Conservation (phyloP, 2,888 invertebrate genomes). For the Lordiphosa andalusiaca region DNA sequence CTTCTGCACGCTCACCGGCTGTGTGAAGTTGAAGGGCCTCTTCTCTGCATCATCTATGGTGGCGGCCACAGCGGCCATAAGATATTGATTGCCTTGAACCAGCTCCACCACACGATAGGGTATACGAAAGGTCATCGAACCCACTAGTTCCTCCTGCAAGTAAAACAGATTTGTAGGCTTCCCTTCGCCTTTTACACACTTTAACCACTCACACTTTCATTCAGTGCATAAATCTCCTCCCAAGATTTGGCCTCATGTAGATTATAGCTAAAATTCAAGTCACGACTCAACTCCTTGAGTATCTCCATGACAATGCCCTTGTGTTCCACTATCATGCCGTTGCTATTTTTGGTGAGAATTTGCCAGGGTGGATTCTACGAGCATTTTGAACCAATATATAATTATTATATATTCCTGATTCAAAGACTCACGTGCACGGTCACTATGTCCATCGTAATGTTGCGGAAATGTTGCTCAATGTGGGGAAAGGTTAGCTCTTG, state of each 20-base stretch:
- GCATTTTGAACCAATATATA: constrained; percentile 54
- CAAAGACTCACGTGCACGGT: constrained; percentile 87
- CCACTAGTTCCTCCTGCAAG: constrained; percentile 63
- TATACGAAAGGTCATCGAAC: constrained; percentile 73
- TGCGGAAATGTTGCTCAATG: constrained; percentile 88
- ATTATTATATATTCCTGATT: constrained; percentile 52
- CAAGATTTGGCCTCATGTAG: constrained; percentile 63
- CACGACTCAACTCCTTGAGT: constrained; percentile 86
- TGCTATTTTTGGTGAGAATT: constrained; percentile 83
- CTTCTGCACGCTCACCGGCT: constrained; percentile 88
- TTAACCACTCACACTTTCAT: constrained; percentile 64
- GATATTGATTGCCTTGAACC: constrained; percentile 71
- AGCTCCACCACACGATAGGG: constrained; percentile 71
- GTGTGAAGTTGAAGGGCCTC: constrained; percentile 87
- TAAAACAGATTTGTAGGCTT: not conserved
- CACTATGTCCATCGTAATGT: constrained; percentile 86
- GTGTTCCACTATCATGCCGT: constrained; percentile 81
- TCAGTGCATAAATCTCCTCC: constrained; percentile 49
- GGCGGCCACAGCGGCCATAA: constrained; percentile 78
- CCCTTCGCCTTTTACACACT: not conserved
- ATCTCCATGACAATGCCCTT: constrained; percentile 90
- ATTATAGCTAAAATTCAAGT: constrained; percentile 87
- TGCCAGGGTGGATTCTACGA: constrained; percentile 94
- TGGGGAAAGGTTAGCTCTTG: constrained; percentile 90
- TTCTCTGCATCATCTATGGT: constrained; percentile 77